These are phyloP conservation scores for Phymorhynchus buccinoides DNA, from an alignment of 1,140 invertebrate genomes.

Conservation along the genomic window DNA sequence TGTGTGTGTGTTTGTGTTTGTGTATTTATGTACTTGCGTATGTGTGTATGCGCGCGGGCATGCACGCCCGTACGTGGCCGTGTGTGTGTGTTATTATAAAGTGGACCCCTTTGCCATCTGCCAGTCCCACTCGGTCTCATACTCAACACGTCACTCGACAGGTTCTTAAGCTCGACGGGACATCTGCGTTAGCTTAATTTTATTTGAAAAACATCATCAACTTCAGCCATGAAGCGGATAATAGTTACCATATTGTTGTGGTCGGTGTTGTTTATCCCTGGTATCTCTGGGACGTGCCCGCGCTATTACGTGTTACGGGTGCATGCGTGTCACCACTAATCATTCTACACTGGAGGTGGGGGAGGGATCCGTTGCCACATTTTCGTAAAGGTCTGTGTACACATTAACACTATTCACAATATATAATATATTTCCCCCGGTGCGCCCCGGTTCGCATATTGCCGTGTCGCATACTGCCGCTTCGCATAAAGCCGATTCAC, in stretches of 20 bases:
- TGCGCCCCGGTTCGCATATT: no score
- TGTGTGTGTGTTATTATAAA: not conserved
- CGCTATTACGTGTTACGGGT: no score
- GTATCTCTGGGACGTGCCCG: no score
- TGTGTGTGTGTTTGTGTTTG: not conserved
- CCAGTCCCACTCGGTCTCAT: not conserved
- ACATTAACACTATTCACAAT: no score
- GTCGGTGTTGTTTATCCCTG: no score
- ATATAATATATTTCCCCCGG: no score
- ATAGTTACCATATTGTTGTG: not conserved
- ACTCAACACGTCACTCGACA: not conserved
- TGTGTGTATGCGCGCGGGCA: not conserved
- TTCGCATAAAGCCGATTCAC: no score
- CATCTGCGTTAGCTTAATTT: not conserved
- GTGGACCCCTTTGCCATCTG: not conserved
- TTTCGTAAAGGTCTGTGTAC: no score
- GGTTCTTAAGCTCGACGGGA: not conserved
- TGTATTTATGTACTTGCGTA: not conserved
- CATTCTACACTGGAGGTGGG: no score
- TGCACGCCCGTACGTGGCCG: not conserved
- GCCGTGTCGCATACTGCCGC: no score
- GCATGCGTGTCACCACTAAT: no score
- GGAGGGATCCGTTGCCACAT: no score
- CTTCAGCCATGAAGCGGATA: not conserved
- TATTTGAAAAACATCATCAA: not conserved